Percentiles rank a stretch among this genome's conserved stretches.
Conservation (phyloP, 2,797 vertebrate species). For the Scleropages formosus region DNA sequence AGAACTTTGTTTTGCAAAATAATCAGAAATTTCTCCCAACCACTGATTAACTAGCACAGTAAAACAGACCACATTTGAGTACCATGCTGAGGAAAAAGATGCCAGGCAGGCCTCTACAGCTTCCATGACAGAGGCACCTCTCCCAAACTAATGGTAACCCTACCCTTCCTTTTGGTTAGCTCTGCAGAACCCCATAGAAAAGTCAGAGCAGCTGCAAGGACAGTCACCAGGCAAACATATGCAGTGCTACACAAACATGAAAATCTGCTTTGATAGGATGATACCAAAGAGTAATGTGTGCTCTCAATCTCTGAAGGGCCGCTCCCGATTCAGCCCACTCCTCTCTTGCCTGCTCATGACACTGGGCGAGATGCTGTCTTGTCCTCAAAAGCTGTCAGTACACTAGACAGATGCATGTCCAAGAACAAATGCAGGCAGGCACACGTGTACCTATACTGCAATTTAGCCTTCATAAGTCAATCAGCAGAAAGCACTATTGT, state of each 20-base stretch:
- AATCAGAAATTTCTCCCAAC: too few species aligned
- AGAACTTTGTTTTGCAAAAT: too few species aligned
- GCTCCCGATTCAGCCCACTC: not conserved
- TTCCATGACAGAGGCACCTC: too few species aligned
- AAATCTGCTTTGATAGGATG: not conserved
- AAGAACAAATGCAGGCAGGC: conserved; percentile 15
- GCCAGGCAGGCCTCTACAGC: too few species aligned
- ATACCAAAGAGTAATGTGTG: not conserved
- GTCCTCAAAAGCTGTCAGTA: not conserved
- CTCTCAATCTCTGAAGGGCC: not conserved
- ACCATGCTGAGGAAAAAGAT: too few species aligned
- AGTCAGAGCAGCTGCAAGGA: not conserved
- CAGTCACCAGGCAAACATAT: conserved; percentile 8
- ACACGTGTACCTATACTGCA: not conserved
- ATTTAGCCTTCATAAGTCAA: not conserved
- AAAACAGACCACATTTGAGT: too few species aligned
- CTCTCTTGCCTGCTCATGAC: not conserved
- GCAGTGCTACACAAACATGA: conserved; percentile 12
- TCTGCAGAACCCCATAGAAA: too few species aligned
- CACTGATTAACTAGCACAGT: too few species aligned
- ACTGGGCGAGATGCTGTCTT: too few species aligned
- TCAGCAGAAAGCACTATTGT: not conserved
- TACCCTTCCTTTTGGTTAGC: too few species aligned
- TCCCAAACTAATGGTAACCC: too few species aligned
- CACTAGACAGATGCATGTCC: not conserved